These are phyloP conservation scores for Aethina tumida DNA, from an alignment of 1,140 invertebrate genomes.

Conservation along the genomic window DNA sequence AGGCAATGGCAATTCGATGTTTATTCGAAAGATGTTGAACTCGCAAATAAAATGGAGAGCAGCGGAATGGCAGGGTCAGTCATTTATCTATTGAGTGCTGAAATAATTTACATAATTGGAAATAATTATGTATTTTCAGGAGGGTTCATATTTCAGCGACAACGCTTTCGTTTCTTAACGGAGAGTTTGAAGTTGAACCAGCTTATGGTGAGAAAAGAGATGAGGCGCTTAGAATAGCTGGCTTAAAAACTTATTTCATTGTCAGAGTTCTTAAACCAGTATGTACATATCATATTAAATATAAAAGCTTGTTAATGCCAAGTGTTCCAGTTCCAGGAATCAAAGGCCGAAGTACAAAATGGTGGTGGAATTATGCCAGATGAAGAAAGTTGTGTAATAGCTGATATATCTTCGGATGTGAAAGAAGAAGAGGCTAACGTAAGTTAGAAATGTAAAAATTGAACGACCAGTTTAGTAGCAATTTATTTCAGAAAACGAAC, in stretches of 20 bases:
- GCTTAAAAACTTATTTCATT: slow-evolving; percentile 87
- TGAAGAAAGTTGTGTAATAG: slow-evolving; percentile 31
- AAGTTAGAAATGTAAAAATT: slow-evolving; percentile 3
- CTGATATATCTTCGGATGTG: slow-evolving; percentile 31
- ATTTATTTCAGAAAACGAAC: slow-evolving; percentile 19
- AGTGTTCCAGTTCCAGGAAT: slow-evolving; percentile 25
- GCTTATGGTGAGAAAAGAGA: slow-evolving; percentile 82
- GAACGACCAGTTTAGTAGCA: slow-evolving; percentile 1
- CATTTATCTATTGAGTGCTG: neutral
- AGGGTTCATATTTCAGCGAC: slow-evolving; percentile 92
- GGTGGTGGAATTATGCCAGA: slow-evolving; percentile 32
- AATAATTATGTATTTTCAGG: slow-evolving; percentile 38
- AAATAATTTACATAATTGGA: neutral
- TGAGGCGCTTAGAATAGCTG: slow-evolving; percentile 75
- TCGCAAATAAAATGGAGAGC: slow-evolving; percentile 99
- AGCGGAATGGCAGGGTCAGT: slow-evolving; percentile 88
- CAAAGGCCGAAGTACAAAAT: slow-evolving; percentile 33
- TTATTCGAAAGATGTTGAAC: slow-evolving; percentile 92
- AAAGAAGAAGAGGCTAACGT: slow-evolving; percentile 31
- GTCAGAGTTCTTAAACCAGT: slow-evolving; percentile 76
- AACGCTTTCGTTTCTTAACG: slow-evolving; percentile 80
- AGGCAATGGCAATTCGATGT: slow-evolving; percentile 98
- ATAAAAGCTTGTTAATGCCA: slow-evolving; percentile 1
- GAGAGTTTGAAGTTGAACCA: slow-evolving; percentile 90
- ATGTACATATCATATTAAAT: slow-evolving; percentile 31